A percentile compares a stretch with the other conserved stretches of the same genome.
These are phyloP conservation scores for Altica lythri DNA, from an alignment of 2,888 invertebrate species.

Conservation along the genomic window DNA sequence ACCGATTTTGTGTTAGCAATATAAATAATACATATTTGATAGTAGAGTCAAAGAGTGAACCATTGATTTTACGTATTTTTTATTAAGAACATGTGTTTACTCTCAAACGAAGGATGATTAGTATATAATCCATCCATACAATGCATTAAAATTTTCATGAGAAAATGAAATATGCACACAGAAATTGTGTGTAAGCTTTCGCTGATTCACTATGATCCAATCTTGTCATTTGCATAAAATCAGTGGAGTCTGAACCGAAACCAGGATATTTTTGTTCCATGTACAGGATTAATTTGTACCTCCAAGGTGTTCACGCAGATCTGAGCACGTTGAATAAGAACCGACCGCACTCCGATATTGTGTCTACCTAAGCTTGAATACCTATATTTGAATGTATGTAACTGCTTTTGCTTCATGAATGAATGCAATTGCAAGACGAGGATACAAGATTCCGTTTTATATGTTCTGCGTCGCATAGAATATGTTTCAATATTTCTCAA, in stretches of 20 bases:
- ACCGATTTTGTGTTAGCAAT: no score
- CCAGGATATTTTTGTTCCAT: conserved; percentile 35
- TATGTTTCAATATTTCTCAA: no score
- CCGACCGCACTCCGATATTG: conserved; percentile 39
- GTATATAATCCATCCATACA: no score
- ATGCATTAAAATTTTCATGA: no score
- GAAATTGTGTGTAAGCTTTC: conserved; percentile 26
- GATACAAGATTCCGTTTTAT: no score
- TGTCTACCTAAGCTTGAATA: conserved; percentile 32
- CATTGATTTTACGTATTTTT: no score
- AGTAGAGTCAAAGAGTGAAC: no score
- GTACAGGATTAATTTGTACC: conserved; percentile 53
- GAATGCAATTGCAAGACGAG: conserved; percentile 1
- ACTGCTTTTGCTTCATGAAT: conserved; percentile 11
- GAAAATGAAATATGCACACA: conserved; percentile 26
- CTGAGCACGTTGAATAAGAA: conserved; percentile 46
- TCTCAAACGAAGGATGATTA: no score
- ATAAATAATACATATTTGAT: no score
- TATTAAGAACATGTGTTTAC: no score
- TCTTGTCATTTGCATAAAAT: conserved; percentile 51
- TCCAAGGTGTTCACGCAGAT: conserved; percentile 50
- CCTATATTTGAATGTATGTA: conserved; percentile 37
- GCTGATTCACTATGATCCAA: conserved; percentile 44
- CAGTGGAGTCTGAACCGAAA: conserved; percentile 44
- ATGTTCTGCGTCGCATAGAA: no score